Evolutionary conservation across 1,140 invertebrate genomes (phyloP), one percentile per base, ranked within the genome.

Genomic region (Cotesia chilonis): DNA sequence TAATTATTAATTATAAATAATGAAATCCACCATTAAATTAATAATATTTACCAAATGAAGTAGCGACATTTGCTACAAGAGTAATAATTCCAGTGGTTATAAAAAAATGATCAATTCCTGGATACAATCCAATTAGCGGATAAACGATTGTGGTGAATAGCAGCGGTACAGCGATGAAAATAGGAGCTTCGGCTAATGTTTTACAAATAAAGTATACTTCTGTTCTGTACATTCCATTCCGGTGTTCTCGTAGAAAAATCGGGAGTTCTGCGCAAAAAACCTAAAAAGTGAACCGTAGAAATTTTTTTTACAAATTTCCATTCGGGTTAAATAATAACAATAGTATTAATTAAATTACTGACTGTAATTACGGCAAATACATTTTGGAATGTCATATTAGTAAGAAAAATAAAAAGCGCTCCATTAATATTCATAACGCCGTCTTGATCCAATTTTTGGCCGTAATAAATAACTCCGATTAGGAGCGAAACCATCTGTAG

Each of bases 401-500:
- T 96, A 2, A 98, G 88, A 81, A 97, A 93, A 68, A 98, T 91
- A 81, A 98, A 98, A 20, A 98, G 89, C n/a, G 94, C 95, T 61
- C 97, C 97, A 82, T 98, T 98, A 71, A 98, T 96, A 83, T 98
- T 98, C 91, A 95, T 95, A 0, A 98, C 93, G 4, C 95, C 95
- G 77, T 95, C 92, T 84, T 97, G 93, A 78, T 94, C 91, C 41
- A 95, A 80, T 77, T 90, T 86, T 82, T 98, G 96, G 0, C 93
- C 91, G 80, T 94, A 94, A 85, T 96, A 99, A 69, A 99, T 93
- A 4, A 96, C 82, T 4, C 96, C 96, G 73, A 99, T 91, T 3
- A 98, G 83, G 5, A 96, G 80, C 4, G 95, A 92, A 4, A 97
- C 92, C 88, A 96, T 91, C 95, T 96, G 78, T 28, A 28, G 28